Percentiles rank a stretch among this genome's conserved stretches.
These are phyloP conservation scores for Myathropa florea DNA, from an alignment of 2,888 invertebrate genomes.

Conservation along the genomic window DNA sequence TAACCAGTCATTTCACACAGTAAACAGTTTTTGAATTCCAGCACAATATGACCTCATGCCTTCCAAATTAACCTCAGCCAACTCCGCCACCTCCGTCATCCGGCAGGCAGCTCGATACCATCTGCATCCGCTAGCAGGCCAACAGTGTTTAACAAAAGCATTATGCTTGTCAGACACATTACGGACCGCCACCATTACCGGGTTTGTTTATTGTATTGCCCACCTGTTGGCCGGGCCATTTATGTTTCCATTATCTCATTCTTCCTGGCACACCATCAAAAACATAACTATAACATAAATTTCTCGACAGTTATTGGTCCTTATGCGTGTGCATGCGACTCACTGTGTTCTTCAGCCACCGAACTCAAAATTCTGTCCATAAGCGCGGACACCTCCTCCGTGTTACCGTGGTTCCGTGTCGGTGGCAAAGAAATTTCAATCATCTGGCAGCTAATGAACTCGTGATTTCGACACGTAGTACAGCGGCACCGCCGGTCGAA, in stretches of 20 bases:
- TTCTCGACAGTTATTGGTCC: constrained; percentile 45
- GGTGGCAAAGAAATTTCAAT: constrained; percentile 36
- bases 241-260: constrained; percentile 46
- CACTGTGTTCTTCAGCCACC: constrained; percentile 3
- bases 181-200: constrained; percentile 8
- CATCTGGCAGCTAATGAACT: constrained; percentile 56
- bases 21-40: neutral
- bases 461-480: constrained; percentile 36
- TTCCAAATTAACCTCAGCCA: neutral
- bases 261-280: constrained; percentile 44
- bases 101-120: neutral
- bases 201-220: constrained; percentile 35
- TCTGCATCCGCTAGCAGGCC: neutral
- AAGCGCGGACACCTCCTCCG: constrained; percentile 4
- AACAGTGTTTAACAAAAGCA: constrained; percentile 13
- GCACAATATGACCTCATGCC: neutral
- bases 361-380: constrained; percentile 16
- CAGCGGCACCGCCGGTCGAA: neutral
- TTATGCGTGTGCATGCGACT: constrained; percentile 14
- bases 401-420: neutral
- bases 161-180: constrained; percentile 27
- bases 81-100: neutral
- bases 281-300: constrained; percentile 49
- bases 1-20: neutral
- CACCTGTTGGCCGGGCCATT: constrained; percentile 40